These are phyloP conservation scores for Parauchenoglanis punctatus DNA, from an alignment of 2,797 vertebrate genomes.

Conservation along the genomic window DNA sequence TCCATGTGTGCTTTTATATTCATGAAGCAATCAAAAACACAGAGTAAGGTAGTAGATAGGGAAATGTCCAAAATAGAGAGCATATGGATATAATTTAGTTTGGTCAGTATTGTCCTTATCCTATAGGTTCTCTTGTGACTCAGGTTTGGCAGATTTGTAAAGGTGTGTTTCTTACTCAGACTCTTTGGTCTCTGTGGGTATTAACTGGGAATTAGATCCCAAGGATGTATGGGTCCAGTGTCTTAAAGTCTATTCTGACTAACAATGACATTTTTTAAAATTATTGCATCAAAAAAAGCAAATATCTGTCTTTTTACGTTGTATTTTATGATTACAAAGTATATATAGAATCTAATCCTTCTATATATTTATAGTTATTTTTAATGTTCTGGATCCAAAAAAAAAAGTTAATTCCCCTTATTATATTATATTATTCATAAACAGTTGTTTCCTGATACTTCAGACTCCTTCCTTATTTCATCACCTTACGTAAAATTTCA, in stretches of 20 bases:
- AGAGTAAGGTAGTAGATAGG: neutral
- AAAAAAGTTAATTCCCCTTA: neutral
- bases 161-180: neutral
- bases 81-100: neutral
- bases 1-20: slow-evolving; percentile 34
- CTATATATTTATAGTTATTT: neutral
- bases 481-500: neutral
- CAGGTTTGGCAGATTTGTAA: neutral
- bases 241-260: neutral
- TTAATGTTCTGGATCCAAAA: neutral
- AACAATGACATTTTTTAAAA: neutral
- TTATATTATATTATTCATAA: neutral
- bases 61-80: neutral
- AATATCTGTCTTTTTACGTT: neutral
- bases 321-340: neutral
- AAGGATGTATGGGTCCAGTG: neutral
- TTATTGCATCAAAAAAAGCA: neutral
- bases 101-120: neutral
- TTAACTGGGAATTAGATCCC: neutral
- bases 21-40: neutral
- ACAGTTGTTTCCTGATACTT: neutral
- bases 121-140: neutral
- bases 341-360: neutral
- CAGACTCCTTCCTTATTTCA: neutral
- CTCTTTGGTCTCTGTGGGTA: neutral